These are phyloP conservation scores for Drosophila ezoana DNA, from an alignment of 2,888 invertebrate species.

Conservation along the genomic window DNA sequence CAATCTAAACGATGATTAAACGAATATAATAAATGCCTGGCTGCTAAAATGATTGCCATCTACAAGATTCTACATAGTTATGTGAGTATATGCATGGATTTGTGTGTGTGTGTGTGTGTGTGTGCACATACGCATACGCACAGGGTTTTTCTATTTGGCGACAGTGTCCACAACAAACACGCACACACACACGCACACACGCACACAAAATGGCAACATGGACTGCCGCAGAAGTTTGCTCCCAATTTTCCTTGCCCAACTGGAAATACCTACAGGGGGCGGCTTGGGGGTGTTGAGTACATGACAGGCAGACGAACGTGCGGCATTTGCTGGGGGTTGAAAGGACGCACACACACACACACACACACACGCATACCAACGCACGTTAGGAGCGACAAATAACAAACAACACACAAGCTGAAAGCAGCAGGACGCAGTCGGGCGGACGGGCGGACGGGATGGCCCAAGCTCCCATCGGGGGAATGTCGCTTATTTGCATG, in stretches of 20 bases:
- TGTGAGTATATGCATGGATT: slow-evolving; percentile 10
- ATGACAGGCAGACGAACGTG: slow-evolving; percentile 62
- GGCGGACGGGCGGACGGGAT: neutral
- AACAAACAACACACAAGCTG: slow-evolving; percentile 60
- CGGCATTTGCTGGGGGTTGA: slow-evolving; percentile 57
- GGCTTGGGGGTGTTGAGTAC: slow-evolving; percentile 13
- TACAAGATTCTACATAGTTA: slow-evolving; percentile 17
- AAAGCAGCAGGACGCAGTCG: slow-evolving; percentile 33
- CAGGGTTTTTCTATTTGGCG: slow-evolving; percentile 66
- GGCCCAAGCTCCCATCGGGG: slow-evolving; percentile 47
- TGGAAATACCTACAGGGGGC: slow-evolving; percentile 49
- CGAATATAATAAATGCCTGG: slow-evolving; percentile 17
- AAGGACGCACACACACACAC: slow-evolving; percentile 45
- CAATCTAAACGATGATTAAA: slow-evolving; percentile 56
- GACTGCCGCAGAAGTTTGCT: slow-evolving; percentile 42
- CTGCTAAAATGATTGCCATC: slow-evolving; percentile 14
- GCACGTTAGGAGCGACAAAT: slow-evolving; percentile 65
- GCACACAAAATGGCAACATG: slow-evolving; percentile 52
- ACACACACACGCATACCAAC: slow-evolving; percentile 35
- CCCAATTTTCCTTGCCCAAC: slow-evolving; percentile 41
- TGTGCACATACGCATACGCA: slow-evolving; percentile 31
- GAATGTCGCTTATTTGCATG: slow-evolving; percentile 72
- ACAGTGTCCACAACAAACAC: slow-evolving; percentile 69
- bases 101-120: slow-evolving; percentile 9
- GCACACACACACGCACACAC: slow-evolving; percentile 32